phyloP scores from a whole-genome alignment of 2,113 vertebrate species.

The Cyrtonyx montezumae region DNA sequence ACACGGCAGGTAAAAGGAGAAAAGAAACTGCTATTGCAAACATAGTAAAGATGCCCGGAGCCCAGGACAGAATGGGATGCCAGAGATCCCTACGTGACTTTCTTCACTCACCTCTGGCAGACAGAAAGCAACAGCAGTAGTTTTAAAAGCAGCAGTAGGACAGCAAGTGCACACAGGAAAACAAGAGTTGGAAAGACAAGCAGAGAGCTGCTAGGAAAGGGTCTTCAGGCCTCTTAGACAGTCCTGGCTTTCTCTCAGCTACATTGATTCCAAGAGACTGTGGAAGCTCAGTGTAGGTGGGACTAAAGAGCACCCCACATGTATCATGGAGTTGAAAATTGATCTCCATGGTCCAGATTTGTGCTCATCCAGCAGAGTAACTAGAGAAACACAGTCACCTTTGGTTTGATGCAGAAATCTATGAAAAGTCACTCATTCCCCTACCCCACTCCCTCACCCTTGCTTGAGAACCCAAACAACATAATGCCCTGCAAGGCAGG shows the following conservation, averaged over 20 bases:
- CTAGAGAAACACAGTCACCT: not conserved
- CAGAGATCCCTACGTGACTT: not conserved
- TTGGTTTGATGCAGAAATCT: not conserved
- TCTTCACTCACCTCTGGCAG: not conserved
- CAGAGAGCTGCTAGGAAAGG: not conserved
- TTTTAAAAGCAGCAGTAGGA: not conserved
- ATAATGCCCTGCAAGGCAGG: not conserved
- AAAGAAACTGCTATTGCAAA: conserved; percentile 8
- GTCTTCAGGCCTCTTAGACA: not conserved
- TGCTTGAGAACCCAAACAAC: not conserved
- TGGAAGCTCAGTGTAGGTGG: not conserved
- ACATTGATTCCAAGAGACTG: not conserved
- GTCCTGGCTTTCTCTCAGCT: not conserved
- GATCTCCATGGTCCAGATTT: not conserved
- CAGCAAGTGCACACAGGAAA: not conserved
- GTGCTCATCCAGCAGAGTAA: not conserved
- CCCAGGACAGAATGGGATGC: not conserved
- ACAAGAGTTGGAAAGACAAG: not conserved
- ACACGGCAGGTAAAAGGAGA: not conserved
- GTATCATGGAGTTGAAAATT: rapidly evolving
- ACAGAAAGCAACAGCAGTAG: not conserved
- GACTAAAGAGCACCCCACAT: not conserved
- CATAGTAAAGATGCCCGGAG: not conserved
- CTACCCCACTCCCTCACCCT: not conserved
- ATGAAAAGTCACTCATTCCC: not conserved